Percentiles rank a stretch among this genome's conserved stretches.
Conservation (phyloP, 2,797 vertebrate genomes). For the Otolemur crassicaudatus region DNA sequence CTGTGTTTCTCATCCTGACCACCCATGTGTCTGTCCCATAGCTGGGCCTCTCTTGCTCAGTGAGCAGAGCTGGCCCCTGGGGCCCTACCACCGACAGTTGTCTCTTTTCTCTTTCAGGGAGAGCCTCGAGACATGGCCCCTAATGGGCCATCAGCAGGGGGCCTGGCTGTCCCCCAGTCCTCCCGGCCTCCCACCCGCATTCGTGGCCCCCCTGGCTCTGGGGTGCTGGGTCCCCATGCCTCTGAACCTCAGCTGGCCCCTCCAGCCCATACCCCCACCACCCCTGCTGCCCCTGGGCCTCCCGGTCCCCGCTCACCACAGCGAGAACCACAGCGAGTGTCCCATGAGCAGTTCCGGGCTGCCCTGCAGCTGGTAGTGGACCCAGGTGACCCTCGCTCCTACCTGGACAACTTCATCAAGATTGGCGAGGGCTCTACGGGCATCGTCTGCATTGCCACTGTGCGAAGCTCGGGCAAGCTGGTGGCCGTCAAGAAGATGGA, state of each 20-base stretch:
- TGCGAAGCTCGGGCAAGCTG: slow-evolving; percentile 93
- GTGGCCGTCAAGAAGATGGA: slow-evolving; percentile 99
- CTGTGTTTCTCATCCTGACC: slow-evolving; percentile 61
- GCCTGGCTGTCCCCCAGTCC: slow-evolving; percentile 61
- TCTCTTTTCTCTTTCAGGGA: slow-evolving; percentile 75
- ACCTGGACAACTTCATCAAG: slow-evolving; percentile 98
- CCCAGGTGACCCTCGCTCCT: slow-evolving; percentile 94
- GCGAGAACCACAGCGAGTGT: slow-evolving; percentile 95
- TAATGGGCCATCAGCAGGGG: slow-evolving; percentile 88
- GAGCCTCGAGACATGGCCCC: slow-evolving; percentile 88
- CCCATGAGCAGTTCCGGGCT: slow-evolving; percentile 97
- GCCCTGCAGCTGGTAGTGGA: slow-evolving; percentile 98
- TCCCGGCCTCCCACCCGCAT: slow-evolving; percentile 51
- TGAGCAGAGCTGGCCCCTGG: not conserved
- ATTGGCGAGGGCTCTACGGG: slow-evolving; percentile 98
- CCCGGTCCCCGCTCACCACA: slow-evolving; percentile 91
- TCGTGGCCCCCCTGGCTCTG: slow-evolving; percentile 81
- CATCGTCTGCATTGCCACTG: slow-evolving; percentile 95
- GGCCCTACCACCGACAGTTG: not conserved
- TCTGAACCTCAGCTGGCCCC: slow-evolving; percentile 81
- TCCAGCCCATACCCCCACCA: not conserved
- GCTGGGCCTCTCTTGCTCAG: not conserved
- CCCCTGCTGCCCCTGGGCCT: not conserved
- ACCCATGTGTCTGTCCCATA: slow-evolving; percentile 28
- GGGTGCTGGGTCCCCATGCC: slow-evolving; percentile 86